A percentile compares a stretch with the other conserved stretches of the same genome.
Conservation (phyloP, 2,113 vertebrate species). For the Laticauda colubrina region DNA sequence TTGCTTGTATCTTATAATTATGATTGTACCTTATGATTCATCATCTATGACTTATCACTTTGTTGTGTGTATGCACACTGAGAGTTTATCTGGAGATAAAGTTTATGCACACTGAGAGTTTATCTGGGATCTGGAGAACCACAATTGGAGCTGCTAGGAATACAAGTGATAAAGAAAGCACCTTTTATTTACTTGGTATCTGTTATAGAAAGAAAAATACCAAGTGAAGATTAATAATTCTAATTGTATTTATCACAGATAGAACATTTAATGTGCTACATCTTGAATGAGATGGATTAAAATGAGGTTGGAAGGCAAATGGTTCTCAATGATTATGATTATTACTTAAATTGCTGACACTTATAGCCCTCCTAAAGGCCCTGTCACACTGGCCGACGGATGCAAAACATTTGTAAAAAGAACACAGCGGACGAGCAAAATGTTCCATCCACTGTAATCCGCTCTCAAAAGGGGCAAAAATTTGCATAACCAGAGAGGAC, state of each 20-base stretch:
- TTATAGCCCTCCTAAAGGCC: not conserved
- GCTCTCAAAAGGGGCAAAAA: too few species aligned
- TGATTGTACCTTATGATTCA: not conserved
- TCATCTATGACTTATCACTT: not conserved
- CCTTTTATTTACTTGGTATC: not conserved
- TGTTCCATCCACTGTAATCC: too few species aligned
- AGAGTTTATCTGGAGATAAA: not conserved
- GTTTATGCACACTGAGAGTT: not conserved
- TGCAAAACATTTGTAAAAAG: too few species aligned
- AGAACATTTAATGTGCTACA: not conserved
- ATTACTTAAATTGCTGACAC: not conserved
- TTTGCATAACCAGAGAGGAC: too few species aligned
- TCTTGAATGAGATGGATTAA: not conserved
- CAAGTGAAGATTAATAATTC: not conserved
- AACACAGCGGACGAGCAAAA: too few species aligned
- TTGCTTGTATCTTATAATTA: not conserved
- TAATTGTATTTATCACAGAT: not conserved
- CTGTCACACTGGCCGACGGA: too few species aligned
- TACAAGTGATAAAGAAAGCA: constrained; percentile 23
- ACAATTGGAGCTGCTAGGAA: not conserved
- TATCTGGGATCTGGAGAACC: constrained; percentile 4
- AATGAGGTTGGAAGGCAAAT: not conserved
- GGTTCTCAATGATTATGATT: not conserved
- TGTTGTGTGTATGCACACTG: not conserved
- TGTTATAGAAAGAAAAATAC: not conserved